Percentiles rank a stretch among this genome's conserved stretches.
Evolutionary conservation across 2,797 vertebrate genomes (phyloP).

Genomic region (Gallinago nigripennis): DNA sequence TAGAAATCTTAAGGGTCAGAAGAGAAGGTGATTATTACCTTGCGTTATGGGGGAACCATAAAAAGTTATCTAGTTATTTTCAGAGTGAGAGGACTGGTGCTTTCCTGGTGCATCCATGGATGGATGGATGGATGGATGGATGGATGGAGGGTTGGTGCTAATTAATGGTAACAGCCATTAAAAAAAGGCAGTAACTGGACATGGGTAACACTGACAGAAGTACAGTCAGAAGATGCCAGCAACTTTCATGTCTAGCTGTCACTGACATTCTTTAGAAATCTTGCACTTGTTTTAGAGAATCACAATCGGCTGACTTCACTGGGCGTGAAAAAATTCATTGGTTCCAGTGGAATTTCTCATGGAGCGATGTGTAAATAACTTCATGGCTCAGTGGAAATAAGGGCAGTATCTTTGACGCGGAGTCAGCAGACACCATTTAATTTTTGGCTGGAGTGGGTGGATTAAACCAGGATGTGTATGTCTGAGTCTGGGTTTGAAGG

Average conservation of each 20-base stretch:
- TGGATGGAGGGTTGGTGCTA: not conserved
- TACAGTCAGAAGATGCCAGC: not conserved
- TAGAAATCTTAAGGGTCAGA: not conserved
- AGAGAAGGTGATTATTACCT: not conserved
- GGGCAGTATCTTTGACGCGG: not conserved
- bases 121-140: not conserved
- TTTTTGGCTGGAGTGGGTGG: not conserved
- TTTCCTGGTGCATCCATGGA: not conserved
- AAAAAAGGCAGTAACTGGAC: not conserved
- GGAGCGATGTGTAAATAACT: not conserved
- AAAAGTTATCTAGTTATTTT: not conserved
- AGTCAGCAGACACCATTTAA: not conserved
- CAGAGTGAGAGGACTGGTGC: not conserved
- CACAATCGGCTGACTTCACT: rapidly evolving
- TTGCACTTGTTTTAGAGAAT: not conserved
- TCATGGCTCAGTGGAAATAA: not conserved
- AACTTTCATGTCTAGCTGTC: not conserved
- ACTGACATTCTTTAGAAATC: not conserved
- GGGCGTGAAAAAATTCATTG: not conserved
- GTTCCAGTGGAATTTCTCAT: not conserved
- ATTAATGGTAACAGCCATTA: not conserved
- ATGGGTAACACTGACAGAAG: not conserved
- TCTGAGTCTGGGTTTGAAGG: not conserved
- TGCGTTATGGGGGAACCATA: not conserved
- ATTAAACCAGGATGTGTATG: not conserved